Conservation (phyloP, 2,888 invertebrate species). For the Lepas anatifera region DNA sequence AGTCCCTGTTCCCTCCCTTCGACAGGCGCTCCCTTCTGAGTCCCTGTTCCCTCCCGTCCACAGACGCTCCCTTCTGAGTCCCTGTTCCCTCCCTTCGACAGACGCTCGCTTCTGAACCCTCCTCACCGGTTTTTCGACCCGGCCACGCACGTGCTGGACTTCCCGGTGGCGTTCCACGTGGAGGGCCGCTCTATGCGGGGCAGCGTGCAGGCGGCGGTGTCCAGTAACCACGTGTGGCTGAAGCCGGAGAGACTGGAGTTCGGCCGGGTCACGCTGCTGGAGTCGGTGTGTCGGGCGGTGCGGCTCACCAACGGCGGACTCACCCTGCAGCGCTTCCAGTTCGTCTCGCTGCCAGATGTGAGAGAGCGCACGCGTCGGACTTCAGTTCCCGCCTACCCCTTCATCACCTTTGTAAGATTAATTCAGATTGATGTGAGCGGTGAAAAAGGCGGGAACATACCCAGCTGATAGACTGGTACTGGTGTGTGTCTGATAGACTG, state of each 20-base stretch:
- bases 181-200: not conserved
- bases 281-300: not conserved
- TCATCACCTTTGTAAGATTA: too few relatives aligned
- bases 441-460: too few relatives aligned
- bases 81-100: not conserved
- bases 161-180: not conserved
- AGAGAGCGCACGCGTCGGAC: not conserved
- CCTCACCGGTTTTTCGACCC: conserved; percentile 7
- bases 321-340: not conserved
- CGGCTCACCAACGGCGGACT: not conserved
- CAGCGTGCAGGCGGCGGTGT: not conserved
- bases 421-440: too few relatives aligned
- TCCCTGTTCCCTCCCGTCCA: too few relatives aligned
- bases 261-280: not conserved
- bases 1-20: too few relatives aligned
- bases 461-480: too few relatives aligned
- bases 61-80: not conserved
- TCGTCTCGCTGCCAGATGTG: not conserved
- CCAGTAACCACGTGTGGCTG: not conserved
- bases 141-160: conserved; percentile 4
- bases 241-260: not conserved
- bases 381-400: too few relatives aligned
- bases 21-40: too few relatives aligned
- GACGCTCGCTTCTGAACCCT: not conserved
- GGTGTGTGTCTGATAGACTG: too few relatives aligned